Conservation (phyloP, 2,113 vertebrate species). For the Stegastes partitus region DNA sequence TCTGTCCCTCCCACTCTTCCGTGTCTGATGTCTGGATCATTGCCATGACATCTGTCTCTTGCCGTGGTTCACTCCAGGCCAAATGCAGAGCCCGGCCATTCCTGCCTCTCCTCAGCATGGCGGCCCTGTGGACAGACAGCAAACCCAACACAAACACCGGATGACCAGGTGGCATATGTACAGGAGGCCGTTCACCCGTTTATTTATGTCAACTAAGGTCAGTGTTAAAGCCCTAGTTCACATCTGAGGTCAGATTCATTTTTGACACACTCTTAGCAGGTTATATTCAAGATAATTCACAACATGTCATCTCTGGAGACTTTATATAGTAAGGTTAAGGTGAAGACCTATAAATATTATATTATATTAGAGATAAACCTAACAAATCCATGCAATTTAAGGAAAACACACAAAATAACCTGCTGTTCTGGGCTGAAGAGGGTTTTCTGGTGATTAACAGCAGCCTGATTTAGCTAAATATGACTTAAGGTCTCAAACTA, state of each 20-base stretch:
- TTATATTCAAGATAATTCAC: too few species aligned
- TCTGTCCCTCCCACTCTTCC: constrained; percentile 83
- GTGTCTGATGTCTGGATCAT: constrained; percentile 62
- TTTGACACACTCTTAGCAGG: background rate
- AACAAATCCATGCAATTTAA: constrained; percentile 1
- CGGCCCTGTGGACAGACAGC: constrained; percentile 62
- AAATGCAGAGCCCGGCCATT: constrained; percentile 87
- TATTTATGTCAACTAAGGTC: constrained; percentile 21
- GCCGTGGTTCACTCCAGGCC: constrained; percentile 85
- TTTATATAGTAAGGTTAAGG: too few species aligned
- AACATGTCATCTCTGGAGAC: too few species aligned
- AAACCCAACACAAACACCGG: constrained; percentile 24
- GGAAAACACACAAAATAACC: background rate
- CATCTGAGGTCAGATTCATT: background rate
- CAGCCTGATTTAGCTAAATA: too few species aligned
- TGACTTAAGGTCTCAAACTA: background rate
- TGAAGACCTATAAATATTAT: too few species aligned
- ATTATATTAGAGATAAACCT: background rate
- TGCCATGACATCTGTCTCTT: constrained; percentile 77
- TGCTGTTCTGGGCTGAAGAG: background rate
- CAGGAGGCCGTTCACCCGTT: background rate
- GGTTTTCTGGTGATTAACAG: background rate
- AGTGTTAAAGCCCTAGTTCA: background rate
- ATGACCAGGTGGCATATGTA: constrained; percentile 46
- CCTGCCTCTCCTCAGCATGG: constrained; percentile 88